Evolutionary conservation across 2,888 invertebrate genomes (phyloP).

Genomic region (Ophion costatus): DNA sequence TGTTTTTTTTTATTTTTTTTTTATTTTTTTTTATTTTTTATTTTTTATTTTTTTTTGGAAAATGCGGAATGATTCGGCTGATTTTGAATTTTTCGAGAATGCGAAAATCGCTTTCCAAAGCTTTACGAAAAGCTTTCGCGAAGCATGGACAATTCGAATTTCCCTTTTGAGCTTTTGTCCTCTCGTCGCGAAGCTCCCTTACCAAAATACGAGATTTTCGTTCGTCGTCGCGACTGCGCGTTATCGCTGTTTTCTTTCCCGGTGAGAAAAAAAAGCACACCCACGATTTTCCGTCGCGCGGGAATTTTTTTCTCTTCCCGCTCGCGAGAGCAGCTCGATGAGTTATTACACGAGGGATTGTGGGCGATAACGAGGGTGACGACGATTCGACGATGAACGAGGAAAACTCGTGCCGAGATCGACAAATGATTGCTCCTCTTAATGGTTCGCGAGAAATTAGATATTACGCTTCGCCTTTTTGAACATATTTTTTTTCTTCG

Average conservation of each 20-base stretch:
- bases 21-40: too few species aligned
- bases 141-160: neutral
- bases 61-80: too few species aligned
- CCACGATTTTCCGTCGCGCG: conserved; percentile 11
- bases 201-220: neutral
- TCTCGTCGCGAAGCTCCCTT: neutral
- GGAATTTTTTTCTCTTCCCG: conserved; percentile 3
- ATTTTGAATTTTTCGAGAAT: too few species aligned
- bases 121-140: neutral
- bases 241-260: conserved; percentile 6
- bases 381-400: conserved; percentile 22
- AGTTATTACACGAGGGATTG: conserved; percentile 33
- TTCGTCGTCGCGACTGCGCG: neutral
- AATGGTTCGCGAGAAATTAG: too few species aligned
- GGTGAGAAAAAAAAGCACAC: conserved; percentile 21
- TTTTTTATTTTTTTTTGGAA: too few species aligned
- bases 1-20: conserved; percentile 2
- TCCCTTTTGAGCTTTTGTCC: neutral
- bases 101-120: too few species aligned
- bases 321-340: neutral
- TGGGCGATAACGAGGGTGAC: conserved; percentile 26
- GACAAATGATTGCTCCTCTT: neutral
- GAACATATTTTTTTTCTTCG: too few species aligned
- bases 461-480: too few species aligned
- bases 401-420: neutral